These are phyloP conservation scores for Tylochromis polylepis DNA, from an alignment of 2,113 vertebrate species.

Conservation along the genomic window DNA sequence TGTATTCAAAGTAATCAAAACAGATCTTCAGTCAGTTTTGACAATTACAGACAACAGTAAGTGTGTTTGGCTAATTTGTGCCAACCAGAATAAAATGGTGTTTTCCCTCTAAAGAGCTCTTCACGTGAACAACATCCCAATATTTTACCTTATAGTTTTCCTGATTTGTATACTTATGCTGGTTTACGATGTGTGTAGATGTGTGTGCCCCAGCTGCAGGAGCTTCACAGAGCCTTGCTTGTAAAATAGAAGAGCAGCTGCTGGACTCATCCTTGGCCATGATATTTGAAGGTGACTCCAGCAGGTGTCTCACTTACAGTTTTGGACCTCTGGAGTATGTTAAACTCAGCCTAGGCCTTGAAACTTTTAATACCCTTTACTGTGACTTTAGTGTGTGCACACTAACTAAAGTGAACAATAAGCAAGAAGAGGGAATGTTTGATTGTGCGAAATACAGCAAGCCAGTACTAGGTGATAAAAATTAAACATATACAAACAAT, in stretches of 20 bases:
- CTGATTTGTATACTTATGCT: not conserved
- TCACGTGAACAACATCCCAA: not conserved
- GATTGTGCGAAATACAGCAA: not conserved
- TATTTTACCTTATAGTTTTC: not conserved
- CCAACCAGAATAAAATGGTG: not conserved
- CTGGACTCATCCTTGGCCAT: not conserved
- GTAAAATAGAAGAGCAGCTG: not conserved
- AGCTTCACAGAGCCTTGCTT: not conserved
- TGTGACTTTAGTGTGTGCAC: not conserved
- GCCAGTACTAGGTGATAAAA: not conserved
- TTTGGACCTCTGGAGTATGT: not conserved
- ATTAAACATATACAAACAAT: not conserved
- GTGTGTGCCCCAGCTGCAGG: not conserved
- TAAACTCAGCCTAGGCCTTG: not conserved
- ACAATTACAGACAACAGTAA: not conserved
- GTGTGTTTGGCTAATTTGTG: not conserved
- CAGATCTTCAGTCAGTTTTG: not conserved
- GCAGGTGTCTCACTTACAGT: not conserved
- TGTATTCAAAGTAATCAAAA: not conserved
- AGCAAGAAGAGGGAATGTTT: not conserved
- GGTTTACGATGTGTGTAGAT: not conserved
- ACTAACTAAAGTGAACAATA: too few relatives aligned
- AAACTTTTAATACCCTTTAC: not conserved
- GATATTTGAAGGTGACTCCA: not conserved
- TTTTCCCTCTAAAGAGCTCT: not conserved